Evolutionary conservation across 2,113 vertebrate species (phyloP).

Genomic region (Prietella phreatophila): DNA sequence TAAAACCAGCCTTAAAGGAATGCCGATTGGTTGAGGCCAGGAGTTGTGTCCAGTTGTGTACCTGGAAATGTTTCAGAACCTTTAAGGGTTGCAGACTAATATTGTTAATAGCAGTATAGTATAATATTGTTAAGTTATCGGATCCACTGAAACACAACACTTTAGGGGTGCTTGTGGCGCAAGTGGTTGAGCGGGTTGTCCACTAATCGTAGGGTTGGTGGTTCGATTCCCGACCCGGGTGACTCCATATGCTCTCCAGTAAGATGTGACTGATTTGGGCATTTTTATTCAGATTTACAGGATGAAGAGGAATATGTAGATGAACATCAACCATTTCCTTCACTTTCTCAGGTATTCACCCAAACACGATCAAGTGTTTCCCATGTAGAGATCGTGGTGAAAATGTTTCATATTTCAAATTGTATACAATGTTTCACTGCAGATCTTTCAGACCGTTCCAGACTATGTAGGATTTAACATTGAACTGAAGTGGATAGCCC

Average conservation of each 20-base stretch:
- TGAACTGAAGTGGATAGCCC: conserved; percentile 96
- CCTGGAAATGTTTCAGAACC: not conserved
- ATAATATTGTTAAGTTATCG: not conserved
- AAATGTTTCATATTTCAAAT: not conserved
- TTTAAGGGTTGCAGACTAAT: not conserved
- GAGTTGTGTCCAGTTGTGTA: not conserved
- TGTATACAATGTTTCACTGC: conserved; percentile 19
- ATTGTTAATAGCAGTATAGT: not conserved
- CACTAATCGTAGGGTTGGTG: no score
- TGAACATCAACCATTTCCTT: conserved; percentile 94
- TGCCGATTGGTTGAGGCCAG: not conserved
- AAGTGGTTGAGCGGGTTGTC: no score
- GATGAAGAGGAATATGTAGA: conserved; percentile 85
- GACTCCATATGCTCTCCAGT: no score
- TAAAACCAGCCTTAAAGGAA: not conserved
- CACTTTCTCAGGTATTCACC: conserved; percentile 84
- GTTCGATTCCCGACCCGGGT: no score
- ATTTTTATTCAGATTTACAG: conserved; percentile 74
- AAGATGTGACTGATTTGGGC: not conserved
- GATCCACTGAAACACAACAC: not conserved
- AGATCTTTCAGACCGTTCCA: conserved; percentile 90
- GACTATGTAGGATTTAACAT: conserved; percentile 94
- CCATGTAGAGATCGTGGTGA: not conserved
- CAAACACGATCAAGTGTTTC: not conserved
- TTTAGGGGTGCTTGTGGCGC: no score